Evolutionary conservation across 2,113 vertebrate species (phyloP), one percentile per base, ranked within the genome.

Genomic region (Pterocles orientalis): DNA sequence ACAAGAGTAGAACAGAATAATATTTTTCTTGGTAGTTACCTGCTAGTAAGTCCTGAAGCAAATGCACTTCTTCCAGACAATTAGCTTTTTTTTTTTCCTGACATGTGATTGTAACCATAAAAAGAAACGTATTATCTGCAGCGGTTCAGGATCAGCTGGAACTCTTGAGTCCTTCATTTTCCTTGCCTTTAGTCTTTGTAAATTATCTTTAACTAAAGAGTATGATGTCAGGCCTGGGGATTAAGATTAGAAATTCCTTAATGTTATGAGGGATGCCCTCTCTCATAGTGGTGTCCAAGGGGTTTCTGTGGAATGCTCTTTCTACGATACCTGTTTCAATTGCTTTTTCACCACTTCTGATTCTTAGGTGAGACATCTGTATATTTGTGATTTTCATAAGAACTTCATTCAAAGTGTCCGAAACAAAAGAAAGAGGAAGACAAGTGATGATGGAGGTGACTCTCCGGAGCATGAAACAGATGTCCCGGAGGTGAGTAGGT

Each of bases 301-400:
- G 34, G 23, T 39, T 95, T 36, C 54, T 86, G 19, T 16, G 41
- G 79, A 73, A 29, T 86, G 58, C 54, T 94, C 6, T 26, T 69
- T 24, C 58, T 80, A 7, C 79, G 39, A 23, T 26, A 36, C 50
- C 57, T 12, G 14, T 70, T 83, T 34, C 90, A 34, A 92, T 96
- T 96, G 69, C n/a, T 93, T 93, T 79, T 82, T 79, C 53, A 34
- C 54, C 43, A 3, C 69, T 96, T 95, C 73, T 87, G 39, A 21
- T 70, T 84, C 48, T 78, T 71, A 99, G 99, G 99, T 99, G 58
- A 98, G 99, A 64, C 99, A 99, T 94, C 98, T 99, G 65, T 99
- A 99, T 95, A 99, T 99, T 94, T 99, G 99, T 8, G 99, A 99
- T 96, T 99, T 99, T 96, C 99, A 99, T 94, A 99, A 99, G 98